Conservation (phyloP, 1,140 invertebrate genomes). For the Ips nitidus region DNA sequence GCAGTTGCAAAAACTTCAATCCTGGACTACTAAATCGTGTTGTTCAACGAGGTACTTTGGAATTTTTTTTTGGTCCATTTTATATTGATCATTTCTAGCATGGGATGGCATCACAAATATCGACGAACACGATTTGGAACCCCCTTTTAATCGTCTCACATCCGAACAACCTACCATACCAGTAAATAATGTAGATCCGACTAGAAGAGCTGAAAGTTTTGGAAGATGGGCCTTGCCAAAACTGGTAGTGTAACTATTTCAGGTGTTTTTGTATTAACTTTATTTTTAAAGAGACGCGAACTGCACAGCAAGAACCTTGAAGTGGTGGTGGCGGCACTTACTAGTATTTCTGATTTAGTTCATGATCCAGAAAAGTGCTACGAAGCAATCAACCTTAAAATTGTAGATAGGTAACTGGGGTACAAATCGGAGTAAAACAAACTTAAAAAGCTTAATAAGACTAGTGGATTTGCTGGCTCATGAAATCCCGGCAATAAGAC, state of each 20-base stretch:
- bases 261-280: background rate
- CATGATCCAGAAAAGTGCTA: conserved; percentile 47
- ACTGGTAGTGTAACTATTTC: conserved; percentile 38
- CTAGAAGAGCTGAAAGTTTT: conserved; percentile 44
- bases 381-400: conserved; percentile 44
- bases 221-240: conserved; percentile 46
- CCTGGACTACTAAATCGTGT: conserved; percentile 42
- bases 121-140: conserved; percentile 41
- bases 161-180: conserved; percentile 47
- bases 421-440: background rate
- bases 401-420: conserved; percentile 39
- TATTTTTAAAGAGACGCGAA: conserved; percentile 42
- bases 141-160: conserved; percentile 42
- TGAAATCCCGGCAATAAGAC: conserved; percentile 39
- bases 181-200: conserved; percentile 42
- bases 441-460: conserved; percentile 21
- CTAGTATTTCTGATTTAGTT: conserved; percentile 44
- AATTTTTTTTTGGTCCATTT: background rate
- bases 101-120: conserved; percentile 30
- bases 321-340: conserved; percentile 43
- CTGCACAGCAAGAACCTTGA: conserved; percentile 39
- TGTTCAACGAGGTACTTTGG: conserved; percentile 41
- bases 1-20: conserved; percentile 36
- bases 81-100: conserved; percentile 34
- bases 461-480: conserved; percentile 41